These are phyloP conservation scores for Epinephelus malabaricus DNA, from an alignment of 2,797 vertebrate species.

Conservation along the genomic window DNA sequence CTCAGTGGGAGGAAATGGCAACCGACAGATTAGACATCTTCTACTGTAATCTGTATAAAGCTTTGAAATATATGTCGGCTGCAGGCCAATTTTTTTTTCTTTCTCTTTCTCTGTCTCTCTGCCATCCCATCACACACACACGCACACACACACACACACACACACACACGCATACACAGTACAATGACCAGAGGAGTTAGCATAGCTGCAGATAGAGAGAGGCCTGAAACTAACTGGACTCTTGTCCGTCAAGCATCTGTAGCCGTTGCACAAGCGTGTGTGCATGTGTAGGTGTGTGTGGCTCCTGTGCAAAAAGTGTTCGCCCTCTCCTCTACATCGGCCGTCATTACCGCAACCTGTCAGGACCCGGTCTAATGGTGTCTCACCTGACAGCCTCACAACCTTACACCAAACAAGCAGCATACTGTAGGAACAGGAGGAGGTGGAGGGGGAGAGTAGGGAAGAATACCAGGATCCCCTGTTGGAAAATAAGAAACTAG, in stretches of 20 bases:
- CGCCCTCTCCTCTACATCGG: conserved; percentile 51
- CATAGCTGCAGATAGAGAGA: conserved; percentile 8
- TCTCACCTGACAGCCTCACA: conserved; percentile 79
- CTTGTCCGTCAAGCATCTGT: conserved; percentile 39
- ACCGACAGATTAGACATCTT: conserved; percentile 80
- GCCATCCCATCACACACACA: conserved; percentile 18
- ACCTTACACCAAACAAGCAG: conserved; percentile 66
- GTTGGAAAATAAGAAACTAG: conserved; percentile 40
- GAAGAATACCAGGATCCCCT: conserved; percentile 16
- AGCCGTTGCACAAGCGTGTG: conserved; percentile 24
- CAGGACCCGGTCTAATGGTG: conserved; percentile 76
- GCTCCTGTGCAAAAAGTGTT: conserved; percentile 52
- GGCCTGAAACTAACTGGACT: conserved; percentile 38
- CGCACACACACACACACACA: no score
- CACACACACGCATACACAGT: background rate
- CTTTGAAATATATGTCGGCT: conserved; percentile 75
- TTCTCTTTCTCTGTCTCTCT: conserved; percentile 2
- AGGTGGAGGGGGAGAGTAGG: background rate
- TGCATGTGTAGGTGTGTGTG: conserved; percentile 1
- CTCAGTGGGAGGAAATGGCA: conserved; percentile 80
- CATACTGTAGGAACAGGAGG: conserved; percentile 32
- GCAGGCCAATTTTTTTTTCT: conserved; percentile 54
- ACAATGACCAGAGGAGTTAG: conserved; percentile 42
- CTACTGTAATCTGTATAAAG: conserved; percentile 76
- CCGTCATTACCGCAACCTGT: conserved; percentile 75